Evolutionary conservation across 2,113 vertebrate genomes (phyloP), one percentile per base, ranked within the genome.

Genomic region (Tenebrosternarchus preto): DNA sequence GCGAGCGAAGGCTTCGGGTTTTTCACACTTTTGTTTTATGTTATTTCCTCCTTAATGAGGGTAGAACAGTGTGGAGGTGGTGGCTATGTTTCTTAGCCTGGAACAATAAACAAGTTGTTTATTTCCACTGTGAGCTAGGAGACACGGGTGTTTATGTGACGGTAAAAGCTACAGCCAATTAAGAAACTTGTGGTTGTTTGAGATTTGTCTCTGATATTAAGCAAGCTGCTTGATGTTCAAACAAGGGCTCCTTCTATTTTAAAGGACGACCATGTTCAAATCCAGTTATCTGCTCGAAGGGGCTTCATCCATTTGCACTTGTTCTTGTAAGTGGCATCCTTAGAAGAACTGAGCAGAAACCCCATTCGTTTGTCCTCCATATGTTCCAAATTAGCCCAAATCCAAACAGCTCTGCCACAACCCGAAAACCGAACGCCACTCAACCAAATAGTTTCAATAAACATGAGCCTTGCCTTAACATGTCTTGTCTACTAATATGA

Each of bases 341-440:
- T 4, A 73, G 60, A 64, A 63, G 67, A 24, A 56, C 59, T 20
- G 16, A 69, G 39, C 12, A 24, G 36, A 55, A 50, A 56, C n/a
- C 29, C 57, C 8, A 11, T 72, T 22, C 75, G 74, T 79, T 69
- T 78, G 70, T 43, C 63, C 29, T 19, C 74, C 83, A 78, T 74
- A 78, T 84, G 79, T 53, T 64, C 22, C 60, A 64, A 81, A 84
- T 78, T 81, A 84, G 55, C 64, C 20, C 16, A 39, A 73, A 64
- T 43, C 59, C 81, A 80, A 84, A 80, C 46, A 50, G 50, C 73
- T 77, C 69, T 67, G 31, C 22, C 73, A 71, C 63, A 22, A 69
- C 77, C 9, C 39, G 16, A 78, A 81, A 70, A 20, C 24, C 76
- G 75, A 69, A 82, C 20, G 76, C 76, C 70, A 78, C 55, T 84